These are phyloP conservation scores for Alectura lathami DNA, from an alignment of 2,113 vertebrate species.

Conservation along the genomic window DNA sequence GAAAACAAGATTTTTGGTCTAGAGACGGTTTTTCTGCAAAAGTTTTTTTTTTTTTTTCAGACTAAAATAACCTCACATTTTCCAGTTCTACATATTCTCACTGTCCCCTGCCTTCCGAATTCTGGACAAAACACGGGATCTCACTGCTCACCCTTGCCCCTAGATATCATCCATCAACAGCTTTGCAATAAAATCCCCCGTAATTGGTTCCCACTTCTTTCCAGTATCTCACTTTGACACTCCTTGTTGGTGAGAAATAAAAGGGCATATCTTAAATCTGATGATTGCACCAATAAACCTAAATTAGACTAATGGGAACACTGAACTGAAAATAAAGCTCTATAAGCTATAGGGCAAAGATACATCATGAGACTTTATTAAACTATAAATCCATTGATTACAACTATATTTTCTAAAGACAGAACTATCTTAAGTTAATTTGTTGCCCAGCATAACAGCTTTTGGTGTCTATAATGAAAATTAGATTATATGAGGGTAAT, in stretches of 20 bases:
- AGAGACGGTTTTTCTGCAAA: neutral
- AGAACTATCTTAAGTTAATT: slow-evolving; percentile 56
- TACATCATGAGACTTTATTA: slow-evolving; percentile 29
- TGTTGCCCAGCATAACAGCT: slow-evolving; percentile 20
- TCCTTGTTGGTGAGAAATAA: neutral
- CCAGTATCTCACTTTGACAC: neutral
- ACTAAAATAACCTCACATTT: neutral
- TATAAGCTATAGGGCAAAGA: slow-evolving; percentile 16
- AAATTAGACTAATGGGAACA: slow-evolving; percentile 6
- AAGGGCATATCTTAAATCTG: slow-evolving; percentile 4
- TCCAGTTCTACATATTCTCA: neutral
- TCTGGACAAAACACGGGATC: neutral
- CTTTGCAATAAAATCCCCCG: neutral
- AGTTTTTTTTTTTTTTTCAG: neutral
- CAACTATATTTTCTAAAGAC: slow-evolving; percentile 23
- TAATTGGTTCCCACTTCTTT: neutral
- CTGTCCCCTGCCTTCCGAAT: neutral
- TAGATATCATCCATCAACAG: neutral
- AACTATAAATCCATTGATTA: slow-evolving; percentile 44
- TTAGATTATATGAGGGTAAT: slow-evolving; percentile 17
- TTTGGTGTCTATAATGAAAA: slow-evolving; percentile 30
- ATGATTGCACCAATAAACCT: slow-evolving; percentile 5
- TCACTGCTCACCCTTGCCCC: neutral
- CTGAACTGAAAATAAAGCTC: slow-evolving; percentile 24
- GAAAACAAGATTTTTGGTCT: neutral